These are phyloP conservation scores for Pachydiplax longipennis DNA, from an alignment of 2,888 invertebrate species.

Conservation along the genomic window DNA sequence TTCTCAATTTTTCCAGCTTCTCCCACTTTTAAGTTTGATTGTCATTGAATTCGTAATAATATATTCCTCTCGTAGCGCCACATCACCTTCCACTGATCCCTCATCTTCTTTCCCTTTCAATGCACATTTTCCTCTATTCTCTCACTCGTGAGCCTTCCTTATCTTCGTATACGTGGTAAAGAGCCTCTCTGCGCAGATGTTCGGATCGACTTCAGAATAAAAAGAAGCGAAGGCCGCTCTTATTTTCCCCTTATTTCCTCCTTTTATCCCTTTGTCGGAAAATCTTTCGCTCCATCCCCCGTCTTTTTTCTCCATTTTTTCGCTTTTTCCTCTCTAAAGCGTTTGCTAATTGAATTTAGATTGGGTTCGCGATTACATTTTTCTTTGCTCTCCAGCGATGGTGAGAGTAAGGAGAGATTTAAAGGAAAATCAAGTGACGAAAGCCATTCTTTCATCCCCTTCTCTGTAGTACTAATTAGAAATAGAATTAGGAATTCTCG, in stretches of 20 bases:
- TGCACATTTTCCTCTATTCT: background rate
- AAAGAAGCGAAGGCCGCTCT: background rate
- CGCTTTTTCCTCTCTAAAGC: background rate
- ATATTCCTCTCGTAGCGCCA: no score
- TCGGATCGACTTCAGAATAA: background rate
- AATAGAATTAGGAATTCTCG: no score
- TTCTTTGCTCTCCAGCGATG: no score
- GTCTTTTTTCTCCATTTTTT: background rate
- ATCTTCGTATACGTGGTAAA: background rate
- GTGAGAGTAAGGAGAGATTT: no score
- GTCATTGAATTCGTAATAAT: no score
- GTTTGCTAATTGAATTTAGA: background rate
- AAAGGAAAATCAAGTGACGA: no score
- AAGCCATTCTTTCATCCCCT: no score
- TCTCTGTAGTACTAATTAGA: no score
- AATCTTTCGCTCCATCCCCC: background rate
- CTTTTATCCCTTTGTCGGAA: background rate
- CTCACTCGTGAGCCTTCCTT: background rate
- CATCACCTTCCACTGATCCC: no score
- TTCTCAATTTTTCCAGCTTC: no score
- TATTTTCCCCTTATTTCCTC: background rate
- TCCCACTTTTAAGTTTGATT: no score
- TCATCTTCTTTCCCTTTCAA: background rate
- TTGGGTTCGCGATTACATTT: background rate
- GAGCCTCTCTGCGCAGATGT: background rate